Base-by-base conservation (phyloP, 2,888 invertebrate genomes). In the Thyatira batis region DNA sequence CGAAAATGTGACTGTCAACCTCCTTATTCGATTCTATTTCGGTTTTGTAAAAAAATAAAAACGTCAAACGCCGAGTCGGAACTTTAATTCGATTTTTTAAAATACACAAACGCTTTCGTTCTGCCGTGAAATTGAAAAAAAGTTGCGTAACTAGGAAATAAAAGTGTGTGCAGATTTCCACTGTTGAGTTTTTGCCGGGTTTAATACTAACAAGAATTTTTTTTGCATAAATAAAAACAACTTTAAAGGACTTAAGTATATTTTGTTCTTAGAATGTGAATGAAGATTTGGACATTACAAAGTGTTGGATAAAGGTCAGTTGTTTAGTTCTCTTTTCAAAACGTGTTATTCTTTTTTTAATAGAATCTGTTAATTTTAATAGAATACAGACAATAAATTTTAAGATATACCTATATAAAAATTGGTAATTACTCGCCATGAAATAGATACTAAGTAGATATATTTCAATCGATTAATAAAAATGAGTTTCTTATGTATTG, bases 111-210 rank as follows among this genome's bases (percentile, higher is more conserved):
- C 56, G 55, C 46, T 28, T 45, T 51, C 28, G 55, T 61, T 55
- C 51, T 53, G 51, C 74, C 82, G 85, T 88, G 87, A 86, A 87
- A 87, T 88, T 87, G 80, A 72, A 82, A 80, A 74, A 72, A 71
- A 71, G 76, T 80, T 80, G 73, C 73, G 80, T 74, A 74, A 77
- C 70, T 67, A 65, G 70, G 75, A 71, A 76, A 78, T 78, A 80
- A 76, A 76, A 76, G 76, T 69, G 73, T 73, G 78, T 73, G 71
- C 69, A 48, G 13, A 27, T 48, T 48, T 48, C 28, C 17, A 39
- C 39, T 48, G 27, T 48, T 17, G 28, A 17, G 28, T 5, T 11
- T 43, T 48, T 27, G 25, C 20, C 25, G 27, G 48, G 17, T 48
- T 17, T 13, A 4, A 8, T 6, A 45, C 3, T 10, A 45, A 45